Percentiles rank a stretch among this genome's conserved stretches.
phyloP scores from a whole-genome alignment of 1,140 invertebrate genomes.

The Heliconius eleuchia region DNA sequence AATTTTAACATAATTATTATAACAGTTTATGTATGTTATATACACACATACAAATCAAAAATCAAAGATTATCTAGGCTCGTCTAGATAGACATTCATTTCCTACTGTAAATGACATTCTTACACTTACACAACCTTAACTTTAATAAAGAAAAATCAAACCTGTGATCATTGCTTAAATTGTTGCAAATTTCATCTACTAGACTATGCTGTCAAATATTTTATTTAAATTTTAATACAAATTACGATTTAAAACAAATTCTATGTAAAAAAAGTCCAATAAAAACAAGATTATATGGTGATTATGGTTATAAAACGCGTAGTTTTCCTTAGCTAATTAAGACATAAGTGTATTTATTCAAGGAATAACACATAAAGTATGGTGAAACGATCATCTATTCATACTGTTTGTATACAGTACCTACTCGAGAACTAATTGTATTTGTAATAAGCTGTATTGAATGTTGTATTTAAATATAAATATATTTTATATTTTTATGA shows the following conservation, averaged over 20 bases:
- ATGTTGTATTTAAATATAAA: neutral
- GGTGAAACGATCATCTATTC: neutral
- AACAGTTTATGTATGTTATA: too few species aligned
- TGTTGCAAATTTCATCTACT: neutral
- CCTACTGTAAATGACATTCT: too few species aligned
- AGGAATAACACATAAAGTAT: slow-evolving; percentile 8
- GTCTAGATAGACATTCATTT: too few species aligned
- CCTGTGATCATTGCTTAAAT: neutral
- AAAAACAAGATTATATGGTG: neutral
- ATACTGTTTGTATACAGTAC: neutral
- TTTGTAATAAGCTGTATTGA: neutral
- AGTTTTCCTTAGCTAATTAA: slow-evolving; percentile 10
- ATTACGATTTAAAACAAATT: neutral
- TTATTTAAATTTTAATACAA: neutral
- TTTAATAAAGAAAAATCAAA: neutral
- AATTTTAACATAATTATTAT: too few species aligned
- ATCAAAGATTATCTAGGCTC: too few species aligned
- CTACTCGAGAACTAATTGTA: neutral
- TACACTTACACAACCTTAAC: neutral
- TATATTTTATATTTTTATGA: too few species aligned
- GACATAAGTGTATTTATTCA: slow-evolving; percentile 7
- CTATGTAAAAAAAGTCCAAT: neutral
- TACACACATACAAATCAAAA: too few species aligned
- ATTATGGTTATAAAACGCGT: neutral
- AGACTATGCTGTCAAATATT: neutral